phyloP scores from a whole-genome alignment of 2,113 vertebrate genomes.

The Serinus canaria region DNA sequence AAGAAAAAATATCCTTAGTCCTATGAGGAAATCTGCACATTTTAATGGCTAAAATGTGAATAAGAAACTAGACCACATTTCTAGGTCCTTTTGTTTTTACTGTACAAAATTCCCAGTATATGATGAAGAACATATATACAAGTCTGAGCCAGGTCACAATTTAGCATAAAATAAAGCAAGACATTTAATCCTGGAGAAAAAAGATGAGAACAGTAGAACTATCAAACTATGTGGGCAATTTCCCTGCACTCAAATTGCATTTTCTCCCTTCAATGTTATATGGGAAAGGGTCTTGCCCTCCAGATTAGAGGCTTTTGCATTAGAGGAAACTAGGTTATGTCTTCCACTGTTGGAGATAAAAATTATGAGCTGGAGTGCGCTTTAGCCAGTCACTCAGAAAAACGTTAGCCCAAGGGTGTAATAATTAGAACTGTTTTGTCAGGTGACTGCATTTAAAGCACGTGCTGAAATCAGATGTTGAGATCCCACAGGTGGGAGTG shows the following conservation, averaged over 20 bases:
- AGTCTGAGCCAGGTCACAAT: conserved; percentile 71
- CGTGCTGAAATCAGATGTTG: rapidly evolving
- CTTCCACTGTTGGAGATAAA: conserved; percentile 77
- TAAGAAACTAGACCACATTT: conserved; percentile 24
- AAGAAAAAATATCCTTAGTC: background rate
- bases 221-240: conserved; percentile 80
- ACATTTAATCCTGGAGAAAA: conserved; percentile 74
- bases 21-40: conserved; percentile 32
- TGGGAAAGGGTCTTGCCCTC: conserved; percentile 78
- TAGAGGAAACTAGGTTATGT: conserved; percentile 84
- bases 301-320: conserved; percentile 84
- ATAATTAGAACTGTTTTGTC: conserved; percentile 83
- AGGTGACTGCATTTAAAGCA: conserved; percentile 82
- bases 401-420: conserved; percentile 79
- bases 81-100: conserved; percentile 56
- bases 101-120: conserved; percentile 59
- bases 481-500: background rate
- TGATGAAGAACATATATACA: conserved; percentile 59
- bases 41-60: conserved; percentile 55
- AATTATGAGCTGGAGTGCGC: conserved; percentile 78
- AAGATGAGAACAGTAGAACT: conserved; percentile 72
- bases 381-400: conserved; percentile 81
- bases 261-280: conserved; percentile 79
- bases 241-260: conserved; percentile 81
- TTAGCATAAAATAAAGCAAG: conserved; percentile 82